Evolutionary conservation across 2,113 vertebrate species (phyloP).

Genomic region (Dissostichus mawsoni): DNA sequence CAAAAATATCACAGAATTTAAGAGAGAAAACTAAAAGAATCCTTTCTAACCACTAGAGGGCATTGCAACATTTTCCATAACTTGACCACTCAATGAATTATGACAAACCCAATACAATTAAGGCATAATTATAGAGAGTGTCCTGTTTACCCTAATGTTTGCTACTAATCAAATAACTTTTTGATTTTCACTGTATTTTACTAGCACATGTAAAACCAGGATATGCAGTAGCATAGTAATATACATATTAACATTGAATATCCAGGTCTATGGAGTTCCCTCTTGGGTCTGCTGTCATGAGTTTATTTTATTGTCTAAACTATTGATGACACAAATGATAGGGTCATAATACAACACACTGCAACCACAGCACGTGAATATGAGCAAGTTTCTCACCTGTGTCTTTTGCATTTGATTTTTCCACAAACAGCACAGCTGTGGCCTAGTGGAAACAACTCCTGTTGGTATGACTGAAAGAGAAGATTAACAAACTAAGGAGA

Average conservation of each 20-base stretch:
- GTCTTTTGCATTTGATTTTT: conserved; percentile 95
- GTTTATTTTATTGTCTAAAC: neutral
- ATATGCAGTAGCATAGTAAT: neutral
- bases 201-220: neutral
- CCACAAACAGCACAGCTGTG: conserved; percentile 96
- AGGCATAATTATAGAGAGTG: neutral
- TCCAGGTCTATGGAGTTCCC: neutral
- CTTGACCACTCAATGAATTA: neutral
- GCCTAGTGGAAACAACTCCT: conserved; percentile 92
- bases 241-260: neutral
- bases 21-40: neutral
- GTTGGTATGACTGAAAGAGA: conserved; percentile 85
- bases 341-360: neutral
- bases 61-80: conserved; percentile 10
- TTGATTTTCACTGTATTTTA: neutral
- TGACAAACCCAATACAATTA: neutral
- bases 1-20: neutral
- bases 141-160: neutral
- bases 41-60: conserved; percentile 38
- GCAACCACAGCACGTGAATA: neutral
- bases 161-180: neutral
- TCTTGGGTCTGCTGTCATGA: neutral
- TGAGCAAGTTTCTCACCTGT: conserved; percentile 85
- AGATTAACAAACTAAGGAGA: neutral
- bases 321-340: neutral